Conservation (phyloP, 2,113 vertebrate species). For the Phrynosoma blainvillii region DNA sequence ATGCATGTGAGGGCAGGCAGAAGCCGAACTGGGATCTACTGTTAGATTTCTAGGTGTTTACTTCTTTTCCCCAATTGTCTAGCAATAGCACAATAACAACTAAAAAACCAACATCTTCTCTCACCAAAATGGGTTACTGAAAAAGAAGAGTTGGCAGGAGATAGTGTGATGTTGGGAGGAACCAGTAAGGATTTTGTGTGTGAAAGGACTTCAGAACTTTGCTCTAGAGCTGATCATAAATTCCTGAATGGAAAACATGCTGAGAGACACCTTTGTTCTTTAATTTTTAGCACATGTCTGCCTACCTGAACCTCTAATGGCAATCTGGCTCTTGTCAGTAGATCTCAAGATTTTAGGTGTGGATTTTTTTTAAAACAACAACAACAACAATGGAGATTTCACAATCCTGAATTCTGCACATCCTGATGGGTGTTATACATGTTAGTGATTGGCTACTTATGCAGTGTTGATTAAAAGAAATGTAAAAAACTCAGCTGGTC, state of each 20-base stretch:
- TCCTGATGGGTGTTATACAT: not conserved
- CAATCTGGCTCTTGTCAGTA: not conserved
- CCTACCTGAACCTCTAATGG: not conserved
- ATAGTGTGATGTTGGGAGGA: no score
- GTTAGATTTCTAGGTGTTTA: no score
- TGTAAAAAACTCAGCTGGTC: constrained; percentile 50
- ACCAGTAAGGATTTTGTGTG: no score
- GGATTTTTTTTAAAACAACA: no score
- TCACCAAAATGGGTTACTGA: no score
- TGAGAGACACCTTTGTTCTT: not conserved
- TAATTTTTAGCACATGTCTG: not conserved
- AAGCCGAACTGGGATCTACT: not conserved
- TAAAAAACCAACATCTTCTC: no score
- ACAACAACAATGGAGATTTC: not conserved
- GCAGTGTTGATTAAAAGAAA: not conserved
- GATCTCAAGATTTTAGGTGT: not conserved
- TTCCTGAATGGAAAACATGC: not conserved
- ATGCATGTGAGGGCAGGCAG: no score
- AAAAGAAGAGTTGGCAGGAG: no score
- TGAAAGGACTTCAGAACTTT: not conserved
- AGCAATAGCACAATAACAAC: no score
- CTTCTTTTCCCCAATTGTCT: no score
- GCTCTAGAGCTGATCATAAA: not conserved
- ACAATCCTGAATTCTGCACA: not conserved
- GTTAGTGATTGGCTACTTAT: not conserved